A percentile compares a stretch with the other conserved stretches of the same genome.
Evolutionary conservation across 2,797 vertebrate genomes (phyloP).

Genomic region (Phrynocephalus guinanensis): DNA sequence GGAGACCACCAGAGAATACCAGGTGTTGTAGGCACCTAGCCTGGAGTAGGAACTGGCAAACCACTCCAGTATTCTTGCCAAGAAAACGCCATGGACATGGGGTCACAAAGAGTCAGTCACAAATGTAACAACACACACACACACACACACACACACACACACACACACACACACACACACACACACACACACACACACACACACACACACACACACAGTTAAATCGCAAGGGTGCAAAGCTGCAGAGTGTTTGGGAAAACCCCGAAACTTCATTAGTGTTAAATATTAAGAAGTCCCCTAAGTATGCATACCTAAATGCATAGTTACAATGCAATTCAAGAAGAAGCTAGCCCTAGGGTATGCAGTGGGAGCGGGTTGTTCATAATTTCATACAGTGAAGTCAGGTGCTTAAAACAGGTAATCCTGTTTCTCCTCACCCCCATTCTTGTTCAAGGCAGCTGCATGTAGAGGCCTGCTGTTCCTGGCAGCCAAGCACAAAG

Average conservation of each 20-base stretch:
- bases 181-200: no score
- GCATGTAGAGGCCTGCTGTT: conserved; percentile 6
- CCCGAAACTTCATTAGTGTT: not conserved
- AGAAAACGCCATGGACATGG: no score
- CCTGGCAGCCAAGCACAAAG: conserved; percentile 3
- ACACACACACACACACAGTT: no score
- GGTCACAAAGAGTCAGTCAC: no score
- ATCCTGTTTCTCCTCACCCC: conserved; percentile 4
- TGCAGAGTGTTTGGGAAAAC: not conserved
- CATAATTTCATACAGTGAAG: not conserved
- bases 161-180: no score
- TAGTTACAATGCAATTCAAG: not conserved
- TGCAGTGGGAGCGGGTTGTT: not conserved
- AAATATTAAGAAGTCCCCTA: not conserved
- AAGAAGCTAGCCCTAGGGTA: conserved; percentile 1
- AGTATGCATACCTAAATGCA: not conserved
- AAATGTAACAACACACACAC: no score
- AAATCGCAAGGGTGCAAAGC: not conserved
- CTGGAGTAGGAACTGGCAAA: no score
- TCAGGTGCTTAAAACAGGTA: conserved; percentile 23
- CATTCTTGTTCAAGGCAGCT: not conserved
- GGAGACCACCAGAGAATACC: no score
- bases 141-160: no score
- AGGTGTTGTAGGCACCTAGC: no score
- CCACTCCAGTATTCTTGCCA: no score